Conservation (phyloP, 2,797 vertebrate species). For the Anguilla obscura region DNA sequence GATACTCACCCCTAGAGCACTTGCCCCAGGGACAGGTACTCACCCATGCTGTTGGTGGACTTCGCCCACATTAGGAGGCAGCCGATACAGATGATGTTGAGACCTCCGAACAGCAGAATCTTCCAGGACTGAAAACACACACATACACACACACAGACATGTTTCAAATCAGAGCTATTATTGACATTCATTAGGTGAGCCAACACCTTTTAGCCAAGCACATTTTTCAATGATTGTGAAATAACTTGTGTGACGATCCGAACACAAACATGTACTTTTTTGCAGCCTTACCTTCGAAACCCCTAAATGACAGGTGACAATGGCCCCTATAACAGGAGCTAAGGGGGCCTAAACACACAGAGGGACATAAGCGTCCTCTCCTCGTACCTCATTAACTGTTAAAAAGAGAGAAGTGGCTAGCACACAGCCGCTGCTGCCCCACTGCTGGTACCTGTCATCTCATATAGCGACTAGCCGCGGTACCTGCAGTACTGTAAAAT, state of each 20-base stretch:
- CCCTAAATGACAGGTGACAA: too few relatives aligned
- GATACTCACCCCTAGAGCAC: too few relatives aligned
- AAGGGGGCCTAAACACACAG: too few relatives aligned
- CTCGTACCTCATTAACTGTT: too few relatives aligned
- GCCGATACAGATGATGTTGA: constrained; percentile 90
- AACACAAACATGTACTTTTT: too few relatives aligned
- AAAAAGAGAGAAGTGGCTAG: too few relatives aligned
- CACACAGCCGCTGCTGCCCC: neutral
- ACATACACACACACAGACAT: neutral
- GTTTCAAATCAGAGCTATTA: neutral
- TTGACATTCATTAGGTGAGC: neutral
- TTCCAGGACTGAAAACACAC: constrained; percentile 84
- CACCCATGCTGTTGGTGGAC: constrained; percentile 97
- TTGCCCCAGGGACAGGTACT: constrained; percentile 41
- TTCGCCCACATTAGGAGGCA: constrained; percentile 96
- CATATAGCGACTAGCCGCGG: constrained; percentile 38
- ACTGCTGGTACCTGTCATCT: constrained; percentile 59
- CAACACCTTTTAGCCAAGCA: neutral
- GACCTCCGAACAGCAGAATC: constrained; percentile 86
- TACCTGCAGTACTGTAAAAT: constrained; percentile 68
- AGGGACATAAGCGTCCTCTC: too few relatives aligned
- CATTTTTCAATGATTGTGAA: neutral
- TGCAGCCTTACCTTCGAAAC: too few relatives aligned
- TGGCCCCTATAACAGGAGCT: too few relatives aligned
- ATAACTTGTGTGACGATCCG: too few relatives aligned